These are phyloP conservation scores for Netelia virgata DNA, from an alignment of 2,888 invertebrate species.

Conservation along the genomic window DNA sequence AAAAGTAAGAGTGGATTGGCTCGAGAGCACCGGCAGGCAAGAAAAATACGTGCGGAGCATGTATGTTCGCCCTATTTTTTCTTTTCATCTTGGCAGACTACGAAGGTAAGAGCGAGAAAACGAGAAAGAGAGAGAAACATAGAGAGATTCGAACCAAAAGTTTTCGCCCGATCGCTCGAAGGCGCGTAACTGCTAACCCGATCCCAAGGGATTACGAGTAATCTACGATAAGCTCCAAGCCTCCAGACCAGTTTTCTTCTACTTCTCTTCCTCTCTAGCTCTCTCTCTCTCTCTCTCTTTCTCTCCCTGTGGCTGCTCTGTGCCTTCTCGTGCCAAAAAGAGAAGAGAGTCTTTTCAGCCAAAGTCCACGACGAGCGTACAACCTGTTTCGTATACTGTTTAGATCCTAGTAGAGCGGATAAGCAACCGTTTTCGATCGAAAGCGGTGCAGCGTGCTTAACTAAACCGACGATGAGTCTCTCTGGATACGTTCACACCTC, in stretches of 20 bases:
- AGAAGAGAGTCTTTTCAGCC: background rate
- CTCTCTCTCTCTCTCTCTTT: slow-evolving; percentile 23
- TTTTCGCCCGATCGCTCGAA: slow-evolving; percentile 72
- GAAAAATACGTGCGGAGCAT: slow-evolving; percentile 51
- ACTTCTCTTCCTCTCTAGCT: slow-evolving; percentile 18
- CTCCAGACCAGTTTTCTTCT: slow-evolving; percentile 31
- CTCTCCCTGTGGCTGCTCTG: slow-evolving; percentile 21
- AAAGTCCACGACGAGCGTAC: slow-evolving; percentile 54
- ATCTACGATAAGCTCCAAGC: slow-evolving; percentile 78
- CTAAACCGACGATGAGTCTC: slow-evolving; percentile 21
- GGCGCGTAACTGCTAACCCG: slow-evolving; percentile 79
- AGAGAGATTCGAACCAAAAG: slow-evolving; percentile 57
- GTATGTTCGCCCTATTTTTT: background rate
- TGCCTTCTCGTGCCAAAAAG: slow-evolving; percentile 25
- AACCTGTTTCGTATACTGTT: slow-evolving; percentile 80
- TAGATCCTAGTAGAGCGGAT: slow-evolving; percentile 54
- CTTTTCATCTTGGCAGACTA: slow-evolving; percentile 32
- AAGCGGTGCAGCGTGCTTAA: slow-evolving; percentile 29
- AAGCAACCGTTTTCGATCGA: slow-evolving; percentile 41
- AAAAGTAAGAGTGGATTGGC: slow-evolving; percentile 50
- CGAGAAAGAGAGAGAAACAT: slow-evolving; percentile 1
- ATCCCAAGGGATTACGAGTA: slow-evolving; percentile 79
- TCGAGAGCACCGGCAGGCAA: slow-evolving; percentile 13
- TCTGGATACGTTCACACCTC: background rate
- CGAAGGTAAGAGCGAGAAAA: slow-evolving; percentile 34